phyloP scores from a whole-genome alignment of 2,797 vertebrate genomes.

The Coreius guichenoti region DNA sequence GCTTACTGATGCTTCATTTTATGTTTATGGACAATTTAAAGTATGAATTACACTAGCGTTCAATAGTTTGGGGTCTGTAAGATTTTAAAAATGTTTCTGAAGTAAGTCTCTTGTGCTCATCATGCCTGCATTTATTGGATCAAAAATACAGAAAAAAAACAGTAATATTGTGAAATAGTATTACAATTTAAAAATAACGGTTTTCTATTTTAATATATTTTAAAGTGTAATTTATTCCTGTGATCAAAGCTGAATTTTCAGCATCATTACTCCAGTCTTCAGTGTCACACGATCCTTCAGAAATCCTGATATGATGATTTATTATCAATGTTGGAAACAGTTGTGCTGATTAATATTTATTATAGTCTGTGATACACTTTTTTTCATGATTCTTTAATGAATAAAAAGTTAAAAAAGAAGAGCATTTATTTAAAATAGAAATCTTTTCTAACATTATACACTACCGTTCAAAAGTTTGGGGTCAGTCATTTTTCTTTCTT shows the following conservation, averaged over 20 bases:
- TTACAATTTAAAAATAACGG: background rate
- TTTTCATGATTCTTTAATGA: too few relatives aligned
- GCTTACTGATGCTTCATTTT: background rate
- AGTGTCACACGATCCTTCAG: background rate
- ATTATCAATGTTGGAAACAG: too few relatives aligned
- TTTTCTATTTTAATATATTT: background rate
- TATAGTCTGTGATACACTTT: too few relatives aligned
- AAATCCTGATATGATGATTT: background rate
- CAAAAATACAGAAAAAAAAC: background rate
- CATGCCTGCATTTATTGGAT: background rate
- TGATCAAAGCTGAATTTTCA: background rate
- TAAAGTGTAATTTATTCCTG: background rate
- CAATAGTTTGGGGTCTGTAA: background rate
- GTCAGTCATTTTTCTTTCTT: too few relatives aligned
- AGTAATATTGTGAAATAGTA: background rate
- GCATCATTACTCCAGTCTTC: background rate
- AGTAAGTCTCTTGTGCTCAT: background rate
- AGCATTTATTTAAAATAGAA: too few relatives aligned
- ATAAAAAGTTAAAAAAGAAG: too few relatives aligned
- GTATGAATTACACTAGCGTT: background rate
- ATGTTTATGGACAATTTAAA: background rate
- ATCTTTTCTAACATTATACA: too few relatives aligned
- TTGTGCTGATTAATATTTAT: too few relatives aligned
- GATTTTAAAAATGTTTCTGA: background rate
- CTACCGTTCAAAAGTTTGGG: too few relatives aligned